These are phyloP conservation scores for Ceratina australensis DNA, from an alignment of 1,140 invertebrate species.

Conservation along the genomic window DNA sequence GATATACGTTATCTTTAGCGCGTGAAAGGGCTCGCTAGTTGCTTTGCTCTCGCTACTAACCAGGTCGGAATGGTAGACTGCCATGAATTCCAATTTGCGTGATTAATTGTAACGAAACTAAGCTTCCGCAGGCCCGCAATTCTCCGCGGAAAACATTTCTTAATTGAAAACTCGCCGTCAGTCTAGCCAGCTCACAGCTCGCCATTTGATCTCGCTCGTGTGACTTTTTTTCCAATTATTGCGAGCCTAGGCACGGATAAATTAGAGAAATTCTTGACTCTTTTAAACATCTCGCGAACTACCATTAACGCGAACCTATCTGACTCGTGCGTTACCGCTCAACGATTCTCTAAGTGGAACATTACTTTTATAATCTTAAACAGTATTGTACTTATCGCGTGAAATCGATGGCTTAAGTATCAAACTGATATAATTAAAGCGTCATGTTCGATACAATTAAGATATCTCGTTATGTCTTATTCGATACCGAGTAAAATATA, in stretches of 20 bases:
- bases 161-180: constrained; percentile 38
- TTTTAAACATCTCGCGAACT: neutral
- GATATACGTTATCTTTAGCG: neutral
- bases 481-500: too few relatives aligned
- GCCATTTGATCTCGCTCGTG: neutral
- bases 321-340: too few relatives aligned
- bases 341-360: too few relatives aligned
- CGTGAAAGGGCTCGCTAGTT: constrained; percentile 7
- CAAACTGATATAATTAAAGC: too few relatives aligned
- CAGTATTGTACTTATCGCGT: too few relatives aligned
- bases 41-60: neutral
- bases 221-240: constrained; percentile 16
- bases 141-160: constrained; percentile 39
- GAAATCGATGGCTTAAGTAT: too few relatives aligned
- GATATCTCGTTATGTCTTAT: too few relatives aligned
- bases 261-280: constrained; percentile 2
- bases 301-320: neutral
- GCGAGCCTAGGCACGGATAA: neutral
- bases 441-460: too few relatives aligned
- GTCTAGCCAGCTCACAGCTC: neutral
- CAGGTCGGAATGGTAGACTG: neutral
- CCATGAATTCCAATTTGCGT: constrained; percentile 45
- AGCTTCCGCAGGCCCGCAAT: constrained; percentile 19
- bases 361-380: too few relatives aligned
- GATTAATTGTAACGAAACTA: constrained; percentile 50